Evolutionary conservation across 1,140 invertebrate species (phyloP), one percentile per base, ranked within the genome.

Genomic region (Heliconius nattereri): DNA sequence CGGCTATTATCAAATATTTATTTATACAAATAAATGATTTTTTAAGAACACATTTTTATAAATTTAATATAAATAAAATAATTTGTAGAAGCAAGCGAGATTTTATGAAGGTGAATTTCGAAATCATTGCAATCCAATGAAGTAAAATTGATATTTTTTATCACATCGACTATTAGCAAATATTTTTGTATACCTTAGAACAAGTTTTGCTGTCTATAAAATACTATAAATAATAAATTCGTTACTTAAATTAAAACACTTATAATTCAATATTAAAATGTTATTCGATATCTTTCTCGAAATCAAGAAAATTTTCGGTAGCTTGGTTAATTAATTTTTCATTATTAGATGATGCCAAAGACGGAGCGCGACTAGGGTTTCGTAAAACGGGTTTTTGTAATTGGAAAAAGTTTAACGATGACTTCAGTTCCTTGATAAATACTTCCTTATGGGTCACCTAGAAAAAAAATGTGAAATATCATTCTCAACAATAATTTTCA

Each of bases 371-470:
- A 76, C 92, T 94, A 3, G 91, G 91, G 54, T 93, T 94, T 3
- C 91, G 86, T 8, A 94, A 81, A 1, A 94, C 90, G 8, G 92
- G 92, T 75, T 94, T 94, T 80, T 90, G 88, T 3, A 92, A 85
- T 81, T 93, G 89, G 82, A 90, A 91, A 81, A 94, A 92, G 78
- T 94, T 92, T 75, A 94, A 74, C 8, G 92, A 94, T 1, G 91
- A 84, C 72, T 89, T 91, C 23, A 94, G 79, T 71, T 94, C 92
- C 73, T 91, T 90, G 23, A 92, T 89, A 45, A 94, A 87, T 1
- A 89, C 92, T 83, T 94, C 92, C 71, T 93, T 93, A 77, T 93
- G 88, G 13, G 90, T 87, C 16, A 94, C 91, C 92, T 94, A 85
- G 9, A 86, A 81, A 49, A 45, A 66, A 81, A 72, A 32, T 40